phyloP scores from a whole-genome alignment of 2,113 vertebrate species.

The Grammomys dolichurus region DNA sequence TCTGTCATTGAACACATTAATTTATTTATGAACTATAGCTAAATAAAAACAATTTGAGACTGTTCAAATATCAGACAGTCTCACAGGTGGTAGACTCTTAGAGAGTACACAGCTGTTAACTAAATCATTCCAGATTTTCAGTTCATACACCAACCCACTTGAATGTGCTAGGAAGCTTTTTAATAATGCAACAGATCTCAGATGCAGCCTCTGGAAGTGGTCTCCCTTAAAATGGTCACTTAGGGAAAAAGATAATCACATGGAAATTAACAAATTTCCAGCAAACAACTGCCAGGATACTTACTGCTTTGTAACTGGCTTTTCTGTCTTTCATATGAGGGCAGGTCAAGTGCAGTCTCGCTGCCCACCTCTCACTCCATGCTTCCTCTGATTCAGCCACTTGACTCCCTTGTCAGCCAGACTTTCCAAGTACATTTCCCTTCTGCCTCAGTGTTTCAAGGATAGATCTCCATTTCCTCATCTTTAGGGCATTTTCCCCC shows the following conservation, averaged over 20 bases:
- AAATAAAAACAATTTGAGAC: constrained; percentile 43
- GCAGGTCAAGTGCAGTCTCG: neutral
- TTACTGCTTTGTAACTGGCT: neutral
- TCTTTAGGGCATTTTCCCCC: neutral
- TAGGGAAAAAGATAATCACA: neutral
- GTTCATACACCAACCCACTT: neutral
- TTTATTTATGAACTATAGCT: constrained; percentile 6
- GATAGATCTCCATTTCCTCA: neutral
- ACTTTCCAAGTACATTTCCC: neutral
- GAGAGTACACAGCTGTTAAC: constrained; percentile 13
- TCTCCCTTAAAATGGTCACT: neutral
- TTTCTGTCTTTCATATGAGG: neutral
- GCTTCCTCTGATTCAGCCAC: neutral
- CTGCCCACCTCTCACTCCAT: neutral
- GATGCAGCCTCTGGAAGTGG: neutral
- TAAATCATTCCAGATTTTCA: constrained; percentile 14
- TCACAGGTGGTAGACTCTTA: neutral
- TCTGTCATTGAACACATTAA: constrained; percentile 34
- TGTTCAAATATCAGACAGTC: constrained; percentile 30
- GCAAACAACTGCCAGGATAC: neutral
- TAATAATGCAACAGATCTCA: neutral
- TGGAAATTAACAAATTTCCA: neutral
- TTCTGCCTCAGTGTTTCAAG: neutral
- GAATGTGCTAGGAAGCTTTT: neutral
- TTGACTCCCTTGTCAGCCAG: neutral